Percentiles rank a stretch among this genome's conserved stretches.
Evolutionary conservation across 2,113 vertebrate genomes (phyloP).

Genomic region (Loxodonta africana): DNA sequence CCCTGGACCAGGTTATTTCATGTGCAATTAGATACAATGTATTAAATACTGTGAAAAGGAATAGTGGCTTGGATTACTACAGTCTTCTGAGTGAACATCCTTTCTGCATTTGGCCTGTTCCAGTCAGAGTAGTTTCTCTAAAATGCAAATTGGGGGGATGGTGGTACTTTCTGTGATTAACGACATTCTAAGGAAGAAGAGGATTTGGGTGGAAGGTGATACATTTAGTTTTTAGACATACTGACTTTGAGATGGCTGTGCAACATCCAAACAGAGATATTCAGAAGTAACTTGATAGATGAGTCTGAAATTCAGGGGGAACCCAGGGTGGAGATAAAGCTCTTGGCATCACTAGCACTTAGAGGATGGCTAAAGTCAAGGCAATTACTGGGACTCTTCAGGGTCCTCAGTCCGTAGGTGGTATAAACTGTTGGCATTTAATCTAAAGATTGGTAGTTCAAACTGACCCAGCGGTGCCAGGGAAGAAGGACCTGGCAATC

Average conservation of each 20-base stretch:
- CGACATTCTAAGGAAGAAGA: not conserved
- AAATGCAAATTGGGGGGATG: not conserved
- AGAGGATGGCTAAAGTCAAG: conserved; percentile 29
- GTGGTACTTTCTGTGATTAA: not conserved
- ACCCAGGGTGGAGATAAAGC: not conserved
- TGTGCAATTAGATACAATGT: not conserved
- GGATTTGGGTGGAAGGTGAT: not conserved
- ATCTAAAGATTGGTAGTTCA: not conserved
- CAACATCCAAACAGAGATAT: not conserved
- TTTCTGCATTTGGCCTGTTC: not conserved
- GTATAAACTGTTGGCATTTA: not conserved
- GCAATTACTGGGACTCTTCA: conserved; percentile 10
- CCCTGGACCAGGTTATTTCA: not conserved
- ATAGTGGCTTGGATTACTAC: not conserved
- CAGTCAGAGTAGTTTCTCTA: not conserved
- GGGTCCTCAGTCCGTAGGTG: not conserved
- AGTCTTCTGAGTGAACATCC: conserved; percentile 4
- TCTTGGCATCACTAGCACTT: not conserved
- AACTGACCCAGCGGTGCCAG: not conserved
- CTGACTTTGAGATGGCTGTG: not conserved
- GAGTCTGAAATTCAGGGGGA: conserved; percentile 36
- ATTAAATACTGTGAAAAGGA: not conserved
- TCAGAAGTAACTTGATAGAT: not conserved
- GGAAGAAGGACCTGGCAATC: not conserved
- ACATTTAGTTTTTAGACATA: not conserved